Conservation (phyloP, 2,113 vertebrate species). For the Calidris pugnax region DNA sequence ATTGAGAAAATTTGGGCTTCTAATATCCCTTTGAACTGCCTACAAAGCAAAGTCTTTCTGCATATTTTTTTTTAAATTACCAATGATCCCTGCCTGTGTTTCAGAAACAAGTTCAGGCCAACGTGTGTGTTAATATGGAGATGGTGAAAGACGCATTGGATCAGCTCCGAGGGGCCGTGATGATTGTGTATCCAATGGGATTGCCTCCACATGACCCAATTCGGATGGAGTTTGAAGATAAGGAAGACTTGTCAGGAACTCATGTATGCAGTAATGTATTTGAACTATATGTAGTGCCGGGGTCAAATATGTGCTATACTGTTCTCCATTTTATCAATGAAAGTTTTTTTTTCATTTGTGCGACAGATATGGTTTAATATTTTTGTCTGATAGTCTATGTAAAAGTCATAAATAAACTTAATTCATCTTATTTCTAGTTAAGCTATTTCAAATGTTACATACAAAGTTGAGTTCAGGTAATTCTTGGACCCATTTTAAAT, state of each 20-base stretch:
- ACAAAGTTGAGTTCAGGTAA: background rate
- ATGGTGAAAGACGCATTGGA: constrained; percentile 89
- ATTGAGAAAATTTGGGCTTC: background rate
- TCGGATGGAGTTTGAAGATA: constrained; percentile 89
- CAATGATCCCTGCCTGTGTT: background rate
- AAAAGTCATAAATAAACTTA: background rate
- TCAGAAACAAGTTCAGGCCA: constrained; percentile 91
- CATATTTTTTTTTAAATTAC: background rate
- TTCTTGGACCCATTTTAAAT: background rate
- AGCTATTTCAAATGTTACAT: background rate
- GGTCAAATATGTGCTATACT: background rate
- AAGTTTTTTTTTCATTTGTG: background rate
- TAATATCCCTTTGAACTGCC: background rate
- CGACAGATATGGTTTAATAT: background rate
- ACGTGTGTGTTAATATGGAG: constrained; percentile 83
- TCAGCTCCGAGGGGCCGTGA: constrained; percentile 90
- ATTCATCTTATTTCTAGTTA: too few relatives aligned
- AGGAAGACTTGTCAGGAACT: constrained; percentile 89
- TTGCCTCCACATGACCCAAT: constrained; percentile 93
- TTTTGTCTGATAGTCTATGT: background rate
- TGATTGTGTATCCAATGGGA: constrained; percentile 97
- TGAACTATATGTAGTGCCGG: background rate
- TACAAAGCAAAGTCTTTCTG: background rate
- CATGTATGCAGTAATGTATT: constrained; percentile 75
- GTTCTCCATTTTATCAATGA: background rate